Conservation (phyloP, 37 sponge, comb jelly and placozoan genomes). For the Haliclona indistincta region DNA sequence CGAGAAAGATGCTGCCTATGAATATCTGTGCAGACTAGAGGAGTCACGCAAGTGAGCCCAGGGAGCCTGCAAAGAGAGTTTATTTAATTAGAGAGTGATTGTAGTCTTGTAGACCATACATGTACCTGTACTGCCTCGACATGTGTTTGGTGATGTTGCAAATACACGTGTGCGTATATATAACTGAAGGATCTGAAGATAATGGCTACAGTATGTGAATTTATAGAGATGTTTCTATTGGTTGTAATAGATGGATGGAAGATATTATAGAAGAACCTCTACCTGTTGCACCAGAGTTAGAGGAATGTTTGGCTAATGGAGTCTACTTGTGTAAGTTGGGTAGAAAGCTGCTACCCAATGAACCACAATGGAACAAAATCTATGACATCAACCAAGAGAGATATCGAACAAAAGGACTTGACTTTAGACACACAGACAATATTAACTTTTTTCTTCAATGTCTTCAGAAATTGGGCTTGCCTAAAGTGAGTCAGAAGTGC, state of each 20-base stretch:
- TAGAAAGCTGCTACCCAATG: conserved; percentile 59
- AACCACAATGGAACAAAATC: conserved; percentile 65
- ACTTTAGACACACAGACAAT: conserved; percentile 92
- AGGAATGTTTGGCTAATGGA: conserved; percentile 63
- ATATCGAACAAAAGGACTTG: conserved; percentile 67
- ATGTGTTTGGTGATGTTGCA: background rate
- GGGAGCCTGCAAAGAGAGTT: background rate
- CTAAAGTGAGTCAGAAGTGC: conserved; percentile 46
- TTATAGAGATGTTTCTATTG: background rate
- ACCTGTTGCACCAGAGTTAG: conserved; percentile 64
- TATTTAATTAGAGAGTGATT: background rate
- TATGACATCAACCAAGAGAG: conserved; percentile 70
- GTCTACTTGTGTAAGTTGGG: conserved; percentile 75
- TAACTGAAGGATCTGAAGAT: background rate
- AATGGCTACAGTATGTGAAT: background rate
- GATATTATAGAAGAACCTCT: conserved; percentile 30
- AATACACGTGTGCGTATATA: background rate
- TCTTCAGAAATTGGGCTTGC: conserved; percentile 72
- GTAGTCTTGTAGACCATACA: too few relatives aligned
- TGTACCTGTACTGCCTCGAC: background rate
- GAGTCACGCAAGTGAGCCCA: conserved; percentile 66
- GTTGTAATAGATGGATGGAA: conserved; percentile 74
- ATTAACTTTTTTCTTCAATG: conserved; percentile 80
- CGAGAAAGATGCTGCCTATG: conserved; percentile 51
- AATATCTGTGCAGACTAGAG: conserved; percentile 74